Conservation (phyloP, 2,888 invertebrate genomes). For the Drosophila nr. medialis region DNA sequence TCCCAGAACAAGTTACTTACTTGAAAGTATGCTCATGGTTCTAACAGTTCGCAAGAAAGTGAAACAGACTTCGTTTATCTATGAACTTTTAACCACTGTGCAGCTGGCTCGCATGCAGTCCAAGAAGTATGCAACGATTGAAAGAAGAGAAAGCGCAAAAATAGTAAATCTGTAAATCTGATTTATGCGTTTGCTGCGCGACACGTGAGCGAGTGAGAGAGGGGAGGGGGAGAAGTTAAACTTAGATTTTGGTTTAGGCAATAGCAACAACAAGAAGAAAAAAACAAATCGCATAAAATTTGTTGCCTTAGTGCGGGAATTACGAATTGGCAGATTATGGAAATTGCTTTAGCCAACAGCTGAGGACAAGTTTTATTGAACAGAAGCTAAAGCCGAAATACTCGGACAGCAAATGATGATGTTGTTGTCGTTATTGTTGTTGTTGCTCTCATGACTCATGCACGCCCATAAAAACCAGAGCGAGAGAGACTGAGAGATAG, state of each 20-base stretch:
- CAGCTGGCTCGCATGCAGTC: constrained; percentile 35
- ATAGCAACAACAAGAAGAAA: background rate
- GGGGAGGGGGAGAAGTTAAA: constrained; percentile 13
- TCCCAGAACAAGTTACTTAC: background rate
- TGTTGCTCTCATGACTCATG: constrained; percentile 50
- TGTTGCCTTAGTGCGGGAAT: constrained; percentile 72
- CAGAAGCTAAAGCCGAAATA: constrained; percentile 32
- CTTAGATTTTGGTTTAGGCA: constrained; percentile 31
- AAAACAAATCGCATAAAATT: constrained; percentile 65
- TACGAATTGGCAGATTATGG: constrained; percentile 79
- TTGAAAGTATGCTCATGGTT: background rate
- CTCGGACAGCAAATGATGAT: constrained; percentile 32
- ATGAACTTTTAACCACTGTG: constrained; percentile 21
- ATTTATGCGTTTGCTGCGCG: constrained; percentile 77
- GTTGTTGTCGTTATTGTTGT: constrained; percentile 2
- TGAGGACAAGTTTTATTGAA: constrained; percentile 60
- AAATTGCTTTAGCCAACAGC: constrained; percentile 63
- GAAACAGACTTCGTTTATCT: background rate
- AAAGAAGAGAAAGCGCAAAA: constrained; percentile 19
- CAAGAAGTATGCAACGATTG: constrained; percentile 53
- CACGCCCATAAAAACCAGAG: constrained; percentile 21
- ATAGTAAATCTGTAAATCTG: constrained; percentile 70
- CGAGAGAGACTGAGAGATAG: background rate
- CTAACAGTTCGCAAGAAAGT: background rate
- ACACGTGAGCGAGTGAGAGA: constrained; percentile 9